Evolutionary conservation across 2,797 vertebrate species (phyloP).

Genomic region (Pseudochirops cupreus): DNA sequence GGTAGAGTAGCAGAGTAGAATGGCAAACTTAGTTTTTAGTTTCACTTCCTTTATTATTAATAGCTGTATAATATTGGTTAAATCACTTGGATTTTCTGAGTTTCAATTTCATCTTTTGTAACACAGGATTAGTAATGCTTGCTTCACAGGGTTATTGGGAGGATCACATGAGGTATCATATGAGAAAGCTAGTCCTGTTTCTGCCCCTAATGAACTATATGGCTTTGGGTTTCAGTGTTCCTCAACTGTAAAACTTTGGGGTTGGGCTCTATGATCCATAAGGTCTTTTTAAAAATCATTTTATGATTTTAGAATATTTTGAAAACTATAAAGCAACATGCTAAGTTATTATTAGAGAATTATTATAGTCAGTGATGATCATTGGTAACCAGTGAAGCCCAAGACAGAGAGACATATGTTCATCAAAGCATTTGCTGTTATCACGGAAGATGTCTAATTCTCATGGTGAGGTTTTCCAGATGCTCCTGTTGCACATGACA

Average conservation of each 20-base stretch:
- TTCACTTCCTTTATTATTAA: neutral
- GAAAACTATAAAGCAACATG: neutral
- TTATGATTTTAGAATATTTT: neutral
- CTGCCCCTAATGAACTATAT: neutral
- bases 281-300: neutral
- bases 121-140: neutral
- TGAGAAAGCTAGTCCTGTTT: neutral
- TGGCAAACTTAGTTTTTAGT: neutral
- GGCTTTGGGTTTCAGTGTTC: neutral
- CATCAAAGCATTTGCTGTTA: neutral
- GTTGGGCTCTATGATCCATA: neutral
- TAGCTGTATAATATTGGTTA: neutral
- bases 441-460: neutral
- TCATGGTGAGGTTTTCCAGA: neutral
- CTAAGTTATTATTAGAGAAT: neutral
- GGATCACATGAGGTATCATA: neutral
- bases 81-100: neutral
- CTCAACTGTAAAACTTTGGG: neutral
- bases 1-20: neutral
- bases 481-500: neutral
- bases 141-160: neutral
- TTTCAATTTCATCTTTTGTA: neutral
- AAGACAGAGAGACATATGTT: neutral
- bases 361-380: neutral
- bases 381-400: neutral